These are phyloP conservation scores for Parthenolecanium corni DNA, from an alignment of 2,888 invertebrate genomes.

Conservation along the genomic window DNA sequence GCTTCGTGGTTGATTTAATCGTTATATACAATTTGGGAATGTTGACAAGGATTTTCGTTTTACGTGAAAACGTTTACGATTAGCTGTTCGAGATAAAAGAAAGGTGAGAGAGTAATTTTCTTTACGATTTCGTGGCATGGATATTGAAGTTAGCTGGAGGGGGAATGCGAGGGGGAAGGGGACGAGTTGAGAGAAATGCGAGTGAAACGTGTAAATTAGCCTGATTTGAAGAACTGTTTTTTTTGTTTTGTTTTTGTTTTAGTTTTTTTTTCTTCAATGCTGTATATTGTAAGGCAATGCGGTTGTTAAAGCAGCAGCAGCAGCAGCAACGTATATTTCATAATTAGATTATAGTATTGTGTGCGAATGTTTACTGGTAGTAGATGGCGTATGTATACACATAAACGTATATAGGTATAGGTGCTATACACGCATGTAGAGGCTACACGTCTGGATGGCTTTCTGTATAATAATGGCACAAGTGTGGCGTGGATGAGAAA, in stretches of 20 bases:
- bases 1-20: conserved; percentile 4
- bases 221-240: not conserved
- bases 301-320: not conserved
- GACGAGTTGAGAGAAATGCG: not conserved
- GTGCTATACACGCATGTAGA: too few relatives aligned
- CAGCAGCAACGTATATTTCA: not conserved
- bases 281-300: not conserved
- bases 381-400: too few relatives aligned
- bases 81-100: too few relatives aligned
- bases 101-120: not conserved
- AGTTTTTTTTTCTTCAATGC: too few relatives aligned
- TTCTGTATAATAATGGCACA: too few relatives aligned
- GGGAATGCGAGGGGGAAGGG: not conserved
- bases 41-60: not conserved
- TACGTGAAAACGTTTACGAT: too few relatives aligned
- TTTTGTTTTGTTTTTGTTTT: too few relatives aligned
- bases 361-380: not conserved
- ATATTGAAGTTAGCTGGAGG: too few relatives aligned
- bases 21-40: not conserved
- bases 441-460: too few relatives aligned
- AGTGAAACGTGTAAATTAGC: not conserved
- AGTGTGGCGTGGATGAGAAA: too few relatives aligned
- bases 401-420: too few relatives aligned
- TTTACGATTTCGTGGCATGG: not conserved
- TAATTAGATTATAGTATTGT: not conserved